A percentile compares a stretch with the other conserved stretches of the same genome.
These are phyloP conservation scores for Plusia festucae DNA, from an alignment of 2,888 invertebrate genomes.

Conservation along the genomic window DNA sequence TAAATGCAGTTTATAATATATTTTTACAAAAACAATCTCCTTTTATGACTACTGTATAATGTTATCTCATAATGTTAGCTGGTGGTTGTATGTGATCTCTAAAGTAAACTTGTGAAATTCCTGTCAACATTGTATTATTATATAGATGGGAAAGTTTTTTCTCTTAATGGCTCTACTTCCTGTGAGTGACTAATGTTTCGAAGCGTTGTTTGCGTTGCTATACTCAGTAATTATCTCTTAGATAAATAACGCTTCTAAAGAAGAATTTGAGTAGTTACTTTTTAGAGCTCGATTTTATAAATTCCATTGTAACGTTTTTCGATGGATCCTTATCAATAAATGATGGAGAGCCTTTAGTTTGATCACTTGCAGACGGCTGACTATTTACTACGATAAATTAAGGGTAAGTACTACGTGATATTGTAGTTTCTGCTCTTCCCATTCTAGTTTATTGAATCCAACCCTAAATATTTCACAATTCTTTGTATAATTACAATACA, in stretches of 20 bases:
- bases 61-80: neutral
- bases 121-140: neutral
- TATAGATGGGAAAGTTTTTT: neutral
- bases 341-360: too few relatives aligned
- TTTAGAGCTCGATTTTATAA: neutral
- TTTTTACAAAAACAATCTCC: neutral
- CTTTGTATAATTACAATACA: too few relatives aligned
- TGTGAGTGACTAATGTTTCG: neutral
- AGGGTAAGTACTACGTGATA: too few relatives aligned
- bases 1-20: neutral
- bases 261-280: neutral
- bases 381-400: too few relatives aligned
- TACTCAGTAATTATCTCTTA: neutral
- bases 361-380: too few relatives aligned
- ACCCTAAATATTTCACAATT: too few relatives aligned
- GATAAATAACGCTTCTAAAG: neutral
- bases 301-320: too few relatives aligned
- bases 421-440: too few relatives aligned
- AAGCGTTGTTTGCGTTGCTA: neutral
- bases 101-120: neutral
- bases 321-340: too few relatives aligned
- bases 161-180: neutral
- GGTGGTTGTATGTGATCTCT: neutral
- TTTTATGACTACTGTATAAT: neutral
- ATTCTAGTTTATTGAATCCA: too few relatives aligned